Base-by-base conservation (phyloP, 2,113 vertebrate genomes). In the Myotis lucifugus region DNA sequence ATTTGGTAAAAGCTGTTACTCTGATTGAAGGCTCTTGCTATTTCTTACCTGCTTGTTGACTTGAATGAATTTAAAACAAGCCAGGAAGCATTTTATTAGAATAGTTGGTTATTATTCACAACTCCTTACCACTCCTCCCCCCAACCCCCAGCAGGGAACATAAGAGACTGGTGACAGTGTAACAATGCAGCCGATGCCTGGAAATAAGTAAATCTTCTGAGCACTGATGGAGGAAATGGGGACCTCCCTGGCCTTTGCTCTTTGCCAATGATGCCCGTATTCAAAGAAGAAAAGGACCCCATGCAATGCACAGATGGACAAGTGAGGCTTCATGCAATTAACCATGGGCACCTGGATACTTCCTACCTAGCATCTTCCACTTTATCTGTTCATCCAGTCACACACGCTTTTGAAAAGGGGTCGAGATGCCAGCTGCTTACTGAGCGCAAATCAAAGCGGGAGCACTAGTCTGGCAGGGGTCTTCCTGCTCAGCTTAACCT, bases 331-430 rank as follows among this genome's bases (percentile, higher is more conserved):
- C 94, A 70, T 97, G 95, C 96, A 96, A 34, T 96, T 96, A 94
- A 90, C 19, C 18, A 56, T 1, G 95, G 95, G 56, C 95, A 96
- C 95, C 97, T 90, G 88, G 96, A 97, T 96, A 92, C 92, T 97
- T 93, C 74, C 89, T 86, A 94, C 85, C 87, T 87, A 83, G 52
- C 2, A 2, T 96, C 93, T 96, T 95, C 70, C 18, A 69, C 93
- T 96, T 95, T 77, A 95, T 76, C 69, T 91, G 96, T 96, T 85
- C 95, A 97, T 90, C 91, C 85, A 85, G 81, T 96, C 85, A 86
- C 88, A 89, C 7, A 4, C 77, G 94, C 97, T 97, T 96, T 97
- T 97, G 97, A 97, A 97, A 94, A 93, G 88, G 94, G 83, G 82
- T 97, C 97, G 89, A 69, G 70, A 93, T 93, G 89, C 91, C 93